Conservation (phyloP, 2,888 invertebrate genomes). For the Pyrrhosoma nymphula region DNA sequence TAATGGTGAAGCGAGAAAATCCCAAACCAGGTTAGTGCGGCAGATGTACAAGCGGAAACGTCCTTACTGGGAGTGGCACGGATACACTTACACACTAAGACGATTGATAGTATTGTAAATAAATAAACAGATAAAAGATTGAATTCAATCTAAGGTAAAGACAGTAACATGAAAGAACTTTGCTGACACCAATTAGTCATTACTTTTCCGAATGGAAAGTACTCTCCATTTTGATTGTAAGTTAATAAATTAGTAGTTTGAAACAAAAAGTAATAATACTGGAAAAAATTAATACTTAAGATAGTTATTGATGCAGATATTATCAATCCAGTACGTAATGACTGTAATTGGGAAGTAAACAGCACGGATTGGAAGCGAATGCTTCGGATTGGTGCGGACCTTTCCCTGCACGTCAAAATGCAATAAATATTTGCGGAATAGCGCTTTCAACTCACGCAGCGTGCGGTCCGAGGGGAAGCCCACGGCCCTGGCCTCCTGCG, state of each 20-base stretch:
- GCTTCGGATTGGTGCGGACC: too few species aligned
- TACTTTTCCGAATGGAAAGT: neutral
- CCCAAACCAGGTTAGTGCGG: constrained; percentile 18
- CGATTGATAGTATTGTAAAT: neutral
- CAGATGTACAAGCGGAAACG: neutral
- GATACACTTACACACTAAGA: neutral
- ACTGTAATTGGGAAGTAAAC: too few species aligned
- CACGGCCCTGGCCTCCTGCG: constrained; percentile 74
- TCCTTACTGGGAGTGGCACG: neutral
- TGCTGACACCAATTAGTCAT: neutral
- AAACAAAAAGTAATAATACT: neutral
- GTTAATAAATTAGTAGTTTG: neutral
- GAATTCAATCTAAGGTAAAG: neutral
- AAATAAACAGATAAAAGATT: neutral
- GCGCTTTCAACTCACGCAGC: constrained; percentile 17
- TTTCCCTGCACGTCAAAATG: too few species aligned
- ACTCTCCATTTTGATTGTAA: neutral
- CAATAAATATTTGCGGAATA: too few species aligned
- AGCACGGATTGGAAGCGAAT: too few species aligned
- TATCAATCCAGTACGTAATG: too few species aligned
- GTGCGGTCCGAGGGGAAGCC: constrained; percentile 39
- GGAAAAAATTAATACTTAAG: neutral
- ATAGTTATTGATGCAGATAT: too few species aligned
- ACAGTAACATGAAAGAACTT: neutral
- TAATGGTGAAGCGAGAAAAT: neutral